Evolutionary conservation across 2,113 vertebrate genomes (phyloP), one percentile per base, ranked within the genome.

Genomic region (Philantomba maxwellii): DNA sequence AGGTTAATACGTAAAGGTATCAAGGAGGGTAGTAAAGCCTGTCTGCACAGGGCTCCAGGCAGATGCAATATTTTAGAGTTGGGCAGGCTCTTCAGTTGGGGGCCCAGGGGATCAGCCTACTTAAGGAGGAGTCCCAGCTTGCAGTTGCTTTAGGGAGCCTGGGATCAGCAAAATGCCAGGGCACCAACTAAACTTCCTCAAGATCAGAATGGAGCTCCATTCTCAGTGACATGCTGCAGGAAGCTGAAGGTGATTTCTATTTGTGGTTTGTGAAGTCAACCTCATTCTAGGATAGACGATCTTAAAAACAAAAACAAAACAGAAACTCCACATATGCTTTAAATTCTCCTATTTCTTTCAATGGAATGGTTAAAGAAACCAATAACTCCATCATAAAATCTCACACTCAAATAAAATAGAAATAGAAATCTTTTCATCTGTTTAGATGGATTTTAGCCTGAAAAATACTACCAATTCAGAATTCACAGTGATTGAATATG

Each of bases 391-490:
- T 36, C 39, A 49, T 60, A 84, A 88, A 64, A 53, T 51, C 47
- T 95, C 51, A 93, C 39, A 89, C 14, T 93, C 82, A 87, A 88
- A 57, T 62, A 33, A 77, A 83, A 58, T 45, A 77, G 55, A 36
- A 92, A 87, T 36, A 70, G 47, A 95, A 92, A 96, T 87, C 55
- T 78, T 93, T 26, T 90, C 57, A 91, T 88, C 23, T 92, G 39
- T 84, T 94, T 87, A 80, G 19, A 87, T 80, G 80, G 66, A 73
- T 10, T 21, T 95, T n/a, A 94, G 33, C n/a, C 57, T 83, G 55
- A 77, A 87, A 88, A 94, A 58, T 64, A 88, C 49, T 57, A 80
- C 58, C 33, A 93, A 49, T 39, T 83, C 78, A 93, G 82, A 97
- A 94, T 87, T 87, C 55, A 62, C 21, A 77, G 87, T 55, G 39